A percentile compares a stretch with the other conserved stretches of the same genome.
Evolutionary conservation across 2,797 vertebrate genomes (phyloP).

Genomic region (Eidolon dupreanum): DNA sequence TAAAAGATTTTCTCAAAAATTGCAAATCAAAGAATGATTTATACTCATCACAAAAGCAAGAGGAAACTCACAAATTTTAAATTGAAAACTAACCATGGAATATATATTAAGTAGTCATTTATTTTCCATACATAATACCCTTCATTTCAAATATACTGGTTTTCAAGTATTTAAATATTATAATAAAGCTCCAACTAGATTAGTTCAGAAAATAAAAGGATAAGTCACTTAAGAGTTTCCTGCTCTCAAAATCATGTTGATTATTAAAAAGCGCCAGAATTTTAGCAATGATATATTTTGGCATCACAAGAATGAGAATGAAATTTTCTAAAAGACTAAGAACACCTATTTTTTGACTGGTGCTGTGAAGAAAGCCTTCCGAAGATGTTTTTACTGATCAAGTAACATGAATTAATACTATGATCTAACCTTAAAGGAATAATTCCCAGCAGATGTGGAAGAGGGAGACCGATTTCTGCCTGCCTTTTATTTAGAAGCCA

Average conservation of each 20-base stretch:
- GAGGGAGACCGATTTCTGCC: conserved; percentile 16
- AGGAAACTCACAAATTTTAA: not conserved
- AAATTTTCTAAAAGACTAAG: conserved; percentile 43
- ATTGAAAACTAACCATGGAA: not conserved
- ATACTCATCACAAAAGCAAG: not conserved
- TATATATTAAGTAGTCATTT: not conserved
- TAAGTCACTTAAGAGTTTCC: conserved; percentile 19
- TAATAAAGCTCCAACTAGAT: not conserved
- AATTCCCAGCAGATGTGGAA: conserved; percentile 68
- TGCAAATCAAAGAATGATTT: conserved; percentile 53
- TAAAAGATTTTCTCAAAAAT: not conserved
- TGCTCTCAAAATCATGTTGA: conserved; percentile 37
- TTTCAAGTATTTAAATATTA: conserved; percentile 14
- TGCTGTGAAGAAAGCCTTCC: conserved; percentile 31
- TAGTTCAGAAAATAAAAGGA: conserved; percentile 8
- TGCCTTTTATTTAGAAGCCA: conserved; percentile 42
- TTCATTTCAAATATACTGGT: conserved; percentile 39
- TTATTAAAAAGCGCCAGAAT: conserved; percentile 20
- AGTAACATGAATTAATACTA: conserved; percentile 63
- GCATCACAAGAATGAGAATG: conserved; percentile 39
- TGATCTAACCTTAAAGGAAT: conserved; percentile 57
- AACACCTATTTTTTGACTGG: conserved; percentile 43
- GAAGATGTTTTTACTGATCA: conserved; percentile 60
- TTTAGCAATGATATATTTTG: conserved; percentile 7
- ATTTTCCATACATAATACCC: not conserved